Base-by-base conservation (phyloP, 2,113 vertebrate species). In the Crotalus helleri region DNA sequence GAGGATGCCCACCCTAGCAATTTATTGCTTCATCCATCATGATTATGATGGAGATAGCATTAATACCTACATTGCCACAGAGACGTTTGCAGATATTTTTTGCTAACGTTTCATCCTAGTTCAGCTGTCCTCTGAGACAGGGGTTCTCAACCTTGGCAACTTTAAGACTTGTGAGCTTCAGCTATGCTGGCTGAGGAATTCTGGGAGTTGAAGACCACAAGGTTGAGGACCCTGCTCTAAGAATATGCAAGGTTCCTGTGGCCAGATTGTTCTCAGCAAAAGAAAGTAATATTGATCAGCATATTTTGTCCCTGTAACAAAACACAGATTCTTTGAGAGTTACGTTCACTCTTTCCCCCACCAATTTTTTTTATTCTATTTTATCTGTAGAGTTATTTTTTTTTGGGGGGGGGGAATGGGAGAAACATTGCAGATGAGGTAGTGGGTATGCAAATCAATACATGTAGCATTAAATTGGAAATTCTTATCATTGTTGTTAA, bases 401-500 rank as follows among this genome's bases (percentile, higher is more conserved):
- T 44, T 7, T 1, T 2, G 53, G 21, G 24, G 58, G 55, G 4
- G 4, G 21, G 5, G 6, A 8, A 23, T 2, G 23, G 93, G 29
- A 69, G 93, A n/a, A 92, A 91, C 53, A 53, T 2, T 89, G 59
- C 94, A 44, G 69, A 87, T 85, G 19, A 85, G 5, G 29, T 55
- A n/a, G 23, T 49, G 61, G 17, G 57, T 81, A 94, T 93, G 89
- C n/a, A 53, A 89, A 96, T 85, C 53, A 24, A 49, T n/a, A 53
- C 89, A 44, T 2, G 94, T 93, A 94, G 93, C 15, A 90, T 93
- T 2, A 6, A 58, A 87, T 92, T 91, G 92, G 90, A 96, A 95
- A 96, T 95, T 95, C 93, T 96, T 95, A 93, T 49, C 95, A 74
- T 96, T 94, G 88, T n/a, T 95, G 64, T 57, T 81, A 46, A 17